Evolutionary conservation across 2,113 vertebrate species (phyloP).

Genomic region (Corythaixoides concolor): DNA sequence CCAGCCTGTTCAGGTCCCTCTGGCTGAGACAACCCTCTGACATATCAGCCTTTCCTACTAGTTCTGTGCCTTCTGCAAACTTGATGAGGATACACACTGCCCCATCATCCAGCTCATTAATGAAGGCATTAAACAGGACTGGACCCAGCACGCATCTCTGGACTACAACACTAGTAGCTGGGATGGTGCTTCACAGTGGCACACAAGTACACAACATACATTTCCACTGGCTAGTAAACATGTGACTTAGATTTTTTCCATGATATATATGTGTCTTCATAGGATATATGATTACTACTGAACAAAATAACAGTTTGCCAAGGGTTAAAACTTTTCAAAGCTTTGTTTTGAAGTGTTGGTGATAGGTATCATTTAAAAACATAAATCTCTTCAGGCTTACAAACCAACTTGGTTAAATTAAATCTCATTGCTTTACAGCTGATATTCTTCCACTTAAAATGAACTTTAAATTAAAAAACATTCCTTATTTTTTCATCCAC

Average conservation of each 20-base stretch:
- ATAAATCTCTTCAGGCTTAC: background rate
- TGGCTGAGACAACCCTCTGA: background rate
- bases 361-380: background rate
- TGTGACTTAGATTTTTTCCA: background rate
- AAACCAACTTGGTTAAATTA: background rate
- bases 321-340: background rate
- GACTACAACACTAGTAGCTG: background rate
- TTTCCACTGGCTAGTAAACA: background rate
- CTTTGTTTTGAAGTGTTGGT: background rate
- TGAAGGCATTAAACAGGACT: background rate
- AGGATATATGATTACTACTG: background rate
- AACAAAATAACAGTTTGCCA: background rate
- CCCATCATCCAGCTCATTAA: background rate
- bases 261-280: background rate
- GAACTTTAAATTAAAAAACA: background rate
- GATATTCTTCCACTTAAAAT: background rate
- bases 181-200: background rate
- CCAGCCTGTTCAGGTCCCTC: background rate
- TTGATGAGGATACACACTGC: background rate
- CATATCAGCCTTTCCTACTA: background rate
- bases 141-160: background rate
- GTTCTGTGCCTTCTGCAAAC: background rate
- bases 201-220: background rate
- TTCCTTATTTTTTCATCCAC: background rate
- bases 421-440: background rate